phyloP scores from a whole-genome alignment of 1,140 invertebrate genomes.

The Camponotus floridanus region DNA sequence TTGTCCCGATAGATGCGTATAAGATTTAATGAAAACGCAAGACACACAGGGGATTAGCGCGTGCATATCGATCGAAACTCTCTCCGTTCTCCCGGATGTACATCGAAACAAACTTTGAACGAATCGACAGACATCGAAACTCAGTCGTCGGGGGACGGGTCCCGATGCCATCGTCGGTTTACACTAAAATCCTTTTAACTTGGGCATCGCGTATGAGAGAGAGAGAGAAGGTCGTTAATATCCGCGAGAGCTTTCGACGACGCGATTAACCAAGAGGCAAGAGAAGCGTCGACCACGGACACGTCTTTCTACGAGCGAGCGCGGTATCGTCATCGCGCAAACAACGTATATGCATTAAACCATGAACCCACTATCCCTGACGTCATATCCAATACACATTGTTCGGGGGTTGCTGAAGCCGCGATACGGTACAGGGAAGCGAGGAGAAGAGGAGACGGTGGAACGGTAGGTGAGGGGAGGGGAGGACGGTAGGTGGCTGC shows the following conservation, averaged over 20 bases:
- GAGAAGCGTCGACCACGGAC: slow-evolving; percentile 61
- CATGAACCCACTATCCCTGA: slow-evolving; percentile 83
- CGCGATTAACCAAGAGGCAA: slow-evolving; percentile 70
- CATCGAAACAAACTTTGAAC: slow-evolving; percentile 60
- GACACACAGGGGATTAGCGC: slow-evolving; percentile 25
- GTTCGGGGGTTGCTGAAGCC: slow-evolving; percentile 69
- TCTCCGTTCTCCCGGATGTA: background rate
- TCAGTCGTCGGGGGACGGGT: slow-evolving; percentile 56
- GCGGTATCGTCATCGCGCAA: slow-evolving; percentile 76
- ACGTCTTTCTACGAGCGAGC: slow-evolving; percentile 73
- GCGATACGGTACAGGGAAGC: slow-evolving; percentile 41
- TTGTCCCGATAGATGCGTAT: background rate
- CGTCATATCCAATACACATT: slow-evolving; percentile 86
- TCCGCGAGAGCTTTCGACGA: slow-evolving; percentile 60
- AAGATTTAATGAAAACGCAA: slow-evolving; percentile 8
- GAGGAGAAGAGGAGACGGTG: background rate
- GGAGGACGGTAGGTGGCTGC: slow-evolving; percentile 65
- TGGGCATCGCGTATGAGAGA: slow-evolving; percentile 31
- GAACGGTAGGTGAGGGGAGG: slow-evolving; percentile 10
- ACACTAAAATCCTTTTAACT: slow-evolving; percentile 75
- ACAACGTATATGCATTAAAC: slow-evolving; percentile 83
- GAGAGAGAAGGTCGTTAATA: slow-evolving; percentile 50
- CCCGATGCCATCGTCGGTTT: slow-evolving; percentile 56
- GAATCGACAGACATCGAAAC: slow-evolving; percentile 63
- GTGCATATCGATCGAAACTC: slow-evolving; percentile 10